Percentiles rank a stretch among this genome's conserved stretches.
These are phyloP conservation scores for Iguana delicatissima DNA, from an alignment of 2,797 vertebrate species.

Conservation along the genomic window DNA sequence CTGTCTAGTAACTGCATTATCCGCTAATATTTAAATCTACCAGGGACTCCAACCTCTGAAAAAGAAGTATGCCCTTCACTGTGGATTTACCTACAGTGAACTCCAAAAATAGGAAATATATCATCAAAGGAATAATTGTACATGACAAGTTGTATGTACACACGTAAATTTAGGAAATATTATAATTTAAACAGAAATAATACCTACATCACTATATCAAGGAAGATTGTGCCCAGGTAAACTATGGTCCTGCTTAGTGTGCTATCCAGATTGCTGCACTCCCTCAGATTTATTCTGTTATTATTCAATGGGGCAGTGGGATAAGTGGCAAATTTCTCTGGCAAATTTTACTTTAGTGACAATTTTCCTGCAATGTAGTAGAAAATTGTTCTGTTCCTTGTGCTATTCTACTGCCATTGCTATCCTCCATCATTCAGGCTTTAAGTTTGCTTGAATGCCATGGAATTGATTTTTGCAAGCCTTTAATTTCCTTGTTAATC, in stretches of 20 bases:
- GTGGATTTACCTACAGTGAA: background rate
- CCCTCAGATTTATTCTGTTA: background rate
- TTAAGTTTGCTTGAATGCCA: slow-evolving; percentile 7
- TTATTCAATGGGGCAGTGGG: background rate
- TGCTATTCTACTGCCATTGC: background rate
- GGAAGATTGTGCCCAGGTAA: background rate
- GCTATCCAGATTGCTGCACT: background rate
- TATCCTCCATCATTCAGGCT: slow-evolving; percentile 8
- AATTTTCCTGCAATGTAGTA: background rate
- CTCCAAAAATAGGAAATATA: background rate
- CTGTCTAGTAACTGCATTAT: background rate
- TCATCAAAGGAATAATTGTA: background rate
- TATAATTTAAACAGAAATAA: background rate
- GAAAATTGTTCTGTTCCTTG: background rate
- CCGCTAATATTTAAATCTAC: background rate
- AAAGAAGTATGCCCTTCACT: background rate
- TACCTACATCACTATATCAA: background rate
- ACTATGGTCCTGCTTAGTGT: background rate
- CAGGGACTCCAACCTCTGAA: background rate
- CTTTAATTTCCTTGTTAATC: slow-evolving; percentile 7
- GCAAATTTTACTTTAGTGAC: background rate
- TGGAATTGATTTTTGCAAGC: slow-evolving; percentile 13
- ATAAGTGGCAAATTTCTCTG: background rate
- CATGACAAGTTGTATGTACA: background rate
- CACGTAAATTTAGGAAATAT: background rate